A percentile compares a stretch with the other conserved stretches of the same genome.
phyloP scores from a whole-genome alignment of 2,797 vertebrate species.

The Nyctibius grandis region DNA sequence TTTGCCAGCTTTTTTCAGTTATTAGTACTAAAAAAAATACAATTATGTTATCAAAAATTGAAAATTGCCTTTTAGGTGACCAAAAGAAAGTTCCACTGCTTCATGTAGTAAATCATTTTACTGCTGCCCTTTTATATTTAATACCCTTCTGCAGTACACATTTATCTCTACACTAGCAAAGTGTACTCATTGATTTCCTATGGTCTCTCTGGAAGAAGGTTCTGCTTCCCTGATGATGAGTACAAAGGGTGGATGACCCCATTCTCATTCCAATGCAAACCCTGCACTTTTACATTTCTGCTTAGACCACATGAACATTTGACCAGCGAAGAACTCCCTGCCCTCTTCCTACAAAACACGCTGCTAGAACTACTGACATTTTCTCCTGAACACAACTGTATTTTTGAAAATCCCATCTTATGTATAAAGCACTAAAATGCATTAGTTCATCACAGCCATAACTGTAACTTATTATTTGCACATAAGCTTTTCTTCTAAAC shows the following conservation, averaged over 20 bases:
- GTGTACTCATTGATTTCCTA: constrained; percentile 91
- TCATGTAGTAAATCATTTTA: constrained; percentile 68
- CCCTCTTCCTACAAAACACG: constrained; percentile 44
- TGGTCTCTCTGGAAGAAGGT: constrained; percentile 84
- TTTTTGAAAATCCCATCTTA: constrained; percentile 32
- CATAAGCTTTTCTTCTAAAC: not conserved
- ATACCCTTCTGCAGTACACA: constrained; percentile 70
- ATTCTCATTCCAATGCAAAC: constrained; percentile 76
- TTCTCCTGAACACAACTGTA: not conserved
- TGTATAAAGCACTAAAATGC: constrained; percentile 14
- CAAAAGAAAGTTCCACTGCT: constrained; percentile 63
- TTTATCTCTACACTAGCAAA: constrained; percentile 78
- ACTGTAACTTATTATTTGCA: constrained; percentile 9
- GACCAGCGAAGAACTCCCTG: constrained; percentile 52
- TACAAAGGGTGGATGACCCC: constrained; percentile 88
- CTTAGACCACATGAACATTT: constrained; percentile 54
- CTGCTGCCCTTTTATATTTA: constrained; percentile 76
- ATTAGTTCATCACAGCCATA: constrained; percentile 16
- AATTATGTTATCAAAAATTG: constrained; percentile 42
- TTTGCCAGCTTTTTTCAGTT: not conserved
- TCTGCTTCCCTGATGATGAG: constrained; percentile 83
- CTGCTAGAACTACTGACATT: constrained; percentile 53
- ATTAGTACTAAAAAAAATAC: constrained; percentile 5
- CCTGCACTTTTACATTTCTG: constrained; percentile 76
- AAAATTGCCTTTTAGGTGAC: constrained; percentile 68